Evolutionary conservation across 2,113 vertebrate species (phyloP).

Genomic region (Chlamydotis undulata): DNA sequence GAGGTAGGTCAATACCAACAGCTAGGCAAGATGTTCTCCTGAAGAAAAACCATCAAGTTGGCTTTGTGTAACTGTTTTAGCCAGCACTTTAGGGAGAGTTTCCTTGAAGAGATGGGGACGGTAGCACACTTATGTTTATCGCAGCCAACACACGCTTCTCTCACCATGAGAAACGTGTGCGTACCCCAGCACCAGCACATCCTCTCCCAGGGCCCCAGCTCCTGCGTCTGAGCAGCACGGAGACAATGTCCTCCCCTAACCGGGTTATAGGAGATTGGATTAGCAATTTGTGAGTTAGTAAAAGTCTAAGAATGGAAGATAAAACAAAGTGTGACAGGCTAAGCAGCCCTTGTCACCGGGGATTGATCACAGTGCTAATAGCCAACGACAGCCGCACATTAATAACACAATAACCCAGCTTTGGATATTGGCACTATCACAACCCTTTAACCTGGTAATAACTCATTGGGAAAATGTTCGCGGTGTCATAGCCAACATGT

Average conservation of each 20-base stretch:
- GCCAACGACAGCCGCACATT: constrained; percentile 81
- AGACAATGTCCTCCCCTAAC: constrained; percentile 77
- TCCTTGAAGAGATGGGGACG: not conserved
- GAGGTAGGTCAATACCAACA: not conserved
- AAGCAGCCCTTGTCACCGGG: constrained; percentile 78
- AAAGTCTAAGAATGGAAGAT: constrained; percentile 85
- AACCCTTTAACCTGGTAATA: constrained; percentile 80
- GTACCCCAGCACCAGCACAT: not conserved
- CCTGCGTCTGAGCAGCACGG: not conserved
- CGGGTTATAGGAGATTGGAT: constrained; percentile 85
- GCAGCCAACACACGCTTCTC: not conserved
- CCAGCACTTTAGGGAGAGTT: not conserved
- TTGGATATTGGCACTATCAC: constrained; percentile 84
- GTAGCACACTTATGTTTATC: not conserved
- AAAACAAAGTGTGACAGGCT: constrained; percentile 83
- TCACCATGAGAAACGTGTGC: not conserved
- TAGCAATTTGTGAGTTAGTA: constrained; percentile 88
- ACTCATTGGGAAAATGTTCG: constrained; percentile 63
- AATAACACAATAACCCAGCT: constrained; percentile 88
- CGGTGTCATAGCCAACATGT: constrained; percentile 15
- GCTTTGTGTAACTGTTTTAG: not conserved
- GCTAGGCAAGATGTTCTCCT: not conserved
- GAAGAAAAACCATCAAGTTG: not conserved
- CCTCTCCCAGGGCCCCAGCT: not conserved
- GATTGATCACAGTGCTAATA: constrained; percentile 87